These are phyloP conservation scores for Globodera ellingtonae DNA, from an alignment of 1,140 invertebrate genomes.

Conservation along the genomic window DNA sequence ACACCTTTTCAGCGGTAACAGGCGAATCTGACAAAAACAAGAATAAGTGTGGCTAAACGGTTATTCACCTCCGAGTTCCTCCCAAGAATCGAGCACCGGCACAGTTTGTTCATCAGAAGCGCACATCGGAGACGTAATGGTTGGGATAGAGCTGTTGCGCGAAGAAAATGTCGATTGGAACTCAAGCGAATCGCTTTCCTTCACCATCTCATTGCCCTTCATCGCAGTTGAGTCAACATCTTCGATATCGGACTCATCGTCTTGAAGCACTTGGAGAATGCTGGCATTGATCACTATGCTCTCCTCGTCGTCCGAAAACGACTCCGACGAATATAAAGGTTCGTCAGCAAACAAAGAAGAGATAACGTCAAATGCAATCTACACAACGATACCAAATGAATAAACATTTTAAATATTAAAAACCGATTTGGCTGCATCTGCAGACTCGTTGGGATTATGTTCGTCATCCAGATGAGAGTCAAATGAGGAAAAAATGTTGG, in stretches of 20 bases:
- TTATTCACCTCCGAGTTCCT: conserved; percentile 35
- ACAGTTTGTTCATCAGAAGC: conserved; percentile 33
- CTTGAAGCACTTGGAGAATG: conserved; percentile 10
- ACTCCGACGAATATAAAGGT: conserved; percentile 5
- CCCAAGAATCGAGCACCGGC: conserved; percentile 37
- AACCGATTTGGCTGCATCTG: conserved; percentile 24
- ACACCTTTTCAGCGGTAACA: conserved; percentile 6
- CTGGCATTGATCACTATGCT: conserved; percentile 9
- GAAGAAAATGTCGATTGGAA: conserved; percentile 14
- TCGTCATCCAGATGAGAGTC: conserved; percentile 23
- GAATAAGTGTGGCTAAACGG: background rate
- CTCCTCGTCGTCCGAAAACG: conserved; percentile 23
- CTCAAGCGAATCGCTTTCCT: conserved; percentile 3
- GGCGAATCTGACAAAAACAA: background rate
- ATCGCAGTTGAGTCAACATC: background rate
- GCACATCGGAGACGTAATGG: conserved; percentile 10
- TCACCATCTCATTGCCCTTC: background rate
- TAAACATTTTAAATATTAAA: background rate
- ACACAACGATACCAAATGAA: background rate
- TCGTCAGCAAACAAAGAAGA: conserved; percentile 28
- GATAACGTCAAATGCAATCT: conserved; percentile 32
- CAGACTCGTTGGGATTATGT: background rate
- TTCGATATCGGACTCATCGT: conserved; percentile 13
- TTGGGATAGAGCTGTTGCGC: conserved; percentile 17
- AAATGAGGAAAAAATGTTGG: conserved; percentile 19